These are phyloP conservation scores for Parapristionchus giblindavisi DNA, from an alignment of 2,888 invertebrate genomes.

Conservation along the genomic window DNA sequence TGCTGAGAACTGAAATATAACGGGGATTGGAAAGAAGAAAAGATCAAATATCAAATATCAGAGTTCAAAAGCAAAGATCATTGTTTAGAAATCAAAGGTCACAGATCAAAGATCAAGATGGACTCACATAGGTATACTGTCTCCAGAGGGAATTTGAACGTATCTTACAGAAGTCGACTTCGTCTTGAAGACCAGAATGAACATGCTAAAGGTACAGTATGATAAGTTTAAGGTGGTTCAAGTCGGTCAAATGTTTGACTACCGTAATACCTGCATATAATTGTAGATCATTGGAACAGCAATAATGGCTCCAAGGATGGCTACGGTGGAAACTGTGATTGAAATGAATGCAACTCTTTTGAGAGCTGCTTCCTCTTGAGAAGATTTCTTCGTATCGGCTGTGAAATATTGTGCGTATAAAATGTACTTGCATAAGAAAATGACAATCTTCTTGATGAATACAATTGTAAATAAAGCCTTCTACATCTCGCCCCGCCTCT, in stretches of 20 bases:
- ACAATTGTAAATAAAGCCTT: no score
- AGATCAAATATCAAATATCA: no score
- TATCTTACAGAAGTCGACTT: constrained; percentile 36
- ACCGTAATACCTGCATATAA: constrained; percentile 37
- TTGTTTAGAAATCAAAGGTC: no score
- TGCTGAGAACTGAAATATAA: no score
- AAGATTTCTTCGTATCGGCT: constrained; percentile 12
- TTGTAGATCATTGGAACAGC: constrained; percentile 38
- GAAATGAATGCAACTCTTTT: constrained; percentile 33
- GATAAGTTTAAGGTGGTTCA: no score
- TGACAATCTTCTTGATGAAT: no score
- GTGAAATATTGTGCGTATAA: no score
- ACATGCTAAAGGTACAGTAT: constrained; percentile 26
- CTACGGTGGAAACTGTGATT: constrained; percentile 25
- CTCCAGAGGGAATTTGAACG: constrained; percentile 32
- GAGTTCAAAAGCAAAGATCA: no score
- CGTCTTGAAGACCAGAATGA: constrained; percentile 28
- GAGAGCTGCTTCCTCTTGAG: constrained; percentile 28
- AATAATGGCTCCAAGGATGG: constrained; percentile 32
- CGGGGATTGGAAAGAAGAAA: no score
- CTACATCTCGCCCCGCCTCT: no score
- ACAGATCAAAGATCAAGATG: no score
- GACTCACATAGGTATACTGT: constrained; percentile 28
- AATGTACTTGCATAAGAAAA: no score
- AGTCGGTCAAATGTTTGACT: background rate